Conservation (phyloP, 2,888 invertebrate genomes). For the Meliscaeva auricollis region DNA sequence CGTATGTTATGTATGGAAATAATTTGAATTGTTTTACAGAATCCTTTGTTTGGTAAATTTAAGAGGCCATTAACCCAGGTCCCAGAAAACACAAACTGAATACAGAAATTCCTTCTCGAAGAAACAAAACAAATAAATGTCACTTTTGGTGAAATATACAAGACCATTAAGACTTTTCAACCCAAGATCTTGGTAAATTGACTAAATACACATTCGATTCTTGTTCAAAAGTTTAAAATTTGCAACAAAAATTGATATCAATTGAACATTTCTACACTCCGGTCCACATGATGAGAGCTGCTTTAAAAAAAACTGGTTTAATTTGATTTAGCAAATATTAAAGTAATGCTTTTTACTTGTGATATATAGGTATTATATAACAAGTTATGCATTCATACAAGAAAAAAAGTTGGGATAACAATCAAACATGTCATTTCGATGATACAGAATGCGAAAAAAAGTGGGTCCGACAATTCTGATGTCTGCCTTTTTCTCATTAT, state of each 20-base stretch:
- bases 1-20: background rate
- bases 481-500: no score
- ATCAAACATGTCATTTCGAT: no score
- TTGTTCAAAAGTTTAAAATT: background rate
- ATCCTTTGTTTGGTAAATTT: background rate
- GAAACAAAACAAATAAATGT: background rate
- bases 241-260: background rate
- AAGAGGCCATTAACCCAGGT: background rate
- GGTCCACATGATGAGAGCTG: background rate
- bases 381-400: no score
- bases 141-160: background rate
- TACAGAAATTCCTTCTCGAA: background rate
- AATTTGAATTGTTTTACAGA: slow-evolving; percentile 1
- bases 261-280: background rate
- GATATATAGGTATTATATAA: no score
- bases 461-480: no score
- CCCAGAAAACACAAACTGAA: background rate
- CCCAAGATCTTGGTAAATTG: background rate
- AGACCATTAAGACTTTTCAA: background rate
- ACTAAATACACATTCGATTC: slow-evolving; percentile 18
- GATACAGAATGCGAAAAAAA: no score
- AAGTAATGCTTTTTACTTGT: no score
- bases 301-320: background rate
- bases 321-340: no score
- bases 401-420: no score